These are phyloP conservation scores for Pteruthius melanotis DNA, from an alignment of 2,113 vertebrate genomes.

Conservation along the genomic window DNA sequence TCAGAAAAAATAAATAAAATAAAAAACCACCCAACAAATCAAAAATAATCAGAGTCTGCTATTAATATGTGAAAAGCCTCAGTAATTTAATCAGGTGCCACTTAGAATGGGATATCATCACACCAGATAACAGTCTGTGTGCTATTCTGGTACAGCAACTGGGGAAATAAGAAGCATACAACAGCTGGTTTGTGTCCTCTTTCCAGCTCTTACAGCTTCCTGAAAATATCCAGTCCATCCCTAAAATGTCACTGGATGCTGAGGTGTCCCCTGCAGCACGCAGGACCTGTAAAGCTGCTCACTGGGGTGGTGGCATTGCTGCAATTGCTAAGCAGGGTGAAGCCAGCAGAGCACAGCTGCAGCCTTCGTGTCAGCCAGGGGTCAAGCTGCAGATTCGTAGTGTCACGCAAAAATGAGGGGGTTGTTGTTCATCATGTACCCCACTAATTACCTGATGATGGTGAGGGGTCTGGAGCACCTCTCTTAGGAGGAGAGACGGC, in stretches of 20 bases:
- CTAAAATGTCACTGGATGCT: background rate
- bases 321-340: background rate
- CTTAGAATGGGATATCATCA: background rate
- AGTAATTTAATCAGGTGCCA: background rate
- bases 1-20: background rate
- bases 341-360: background rate
- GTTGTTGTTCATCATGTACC: background rate
- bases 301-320: background rate
- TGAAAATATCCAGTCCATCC: background rate
- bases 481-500: background rate
- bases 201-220: background rate
- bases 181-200: conserved; percentile 1
- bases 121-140: background rate
- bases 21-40: background rate
- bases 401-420: fast-evolving
- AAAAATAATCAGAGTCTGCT: background rate
- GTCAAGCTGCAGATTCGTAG: background rate
- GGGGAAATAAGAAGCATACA: background rate
- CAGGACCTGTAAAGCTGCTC: fast-evolving
- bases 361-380: background rate
- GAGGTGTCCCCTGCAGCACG: background rate
- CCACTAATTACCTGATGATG: background rate
- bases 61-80: background rate
- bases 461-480: background rate
- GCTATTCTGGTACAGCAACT: background rate